A percentile compares a stretch with the other conserved stretches of the same genome.
phyloP scores from a whole-genome alignment of 2,888 invertebrate genomes.

The Ptilodon capucinus region DNA sequence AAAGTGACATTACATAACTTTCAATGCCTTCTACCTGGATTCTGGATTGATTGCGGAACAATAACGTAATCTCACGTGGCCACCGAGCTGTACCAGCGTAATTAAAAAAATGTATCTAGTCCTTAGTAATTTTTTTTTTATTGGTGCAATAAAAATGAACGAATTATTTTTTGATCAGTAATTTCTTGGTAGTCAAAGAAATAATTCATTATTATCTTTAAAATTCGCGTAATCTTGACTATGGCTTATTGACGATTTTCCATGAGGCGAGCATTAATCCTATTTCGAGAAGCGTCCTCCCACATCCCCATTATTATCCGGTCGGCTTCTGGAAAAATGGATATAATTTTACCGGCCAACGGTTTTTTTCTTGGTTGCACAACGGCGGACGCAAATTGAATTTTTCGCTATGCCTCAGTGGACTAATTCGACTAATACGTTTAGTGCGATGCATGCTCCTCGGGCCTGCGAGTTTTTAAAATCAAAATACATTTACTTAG shows the following conservation, averaged over 20 bases:
- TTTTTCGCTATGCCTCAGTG: slow-evolving; percentile 75
- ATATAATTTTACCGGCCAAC: slow-evolving; percentile 70
- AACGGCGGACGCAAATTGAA: slow-evolving; percentile 74
- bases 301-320: slow-evolving; percentile 57
- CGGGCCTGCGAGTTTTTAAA: slow-evolving; percentile 17
- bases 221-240: slow-evolving; percentile 17
- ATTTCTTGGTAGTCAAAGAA: too few species aligned
- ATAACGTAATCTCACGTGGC: too few species aligned
- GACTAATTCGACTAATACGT: slow-evolving; percentile 78
- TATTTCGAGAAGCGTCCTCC: slow-evolving; percentile 64
- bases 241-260: slow-evolving; percentile 54
- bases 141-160: too few species aligned
- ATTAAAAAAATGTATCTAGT: too few species aligned
- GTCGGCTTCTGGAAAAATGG: slow-evolving; percentile 64
- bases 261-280: slow-evolving; percentile 67
- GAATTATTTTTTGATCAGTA: too few species aligned
- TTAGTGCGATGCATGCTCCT: slow-evolving; percentile 68
- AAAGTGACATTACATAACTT: too few species aligned
- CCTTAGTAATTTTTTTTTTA: too few species aligned
- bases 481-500: too few species aligned
- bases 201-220: slow-evolving; percentile 4
- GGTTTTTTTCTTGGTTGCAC: slow-evolving; percentile 57
- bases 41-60: too few species aligned
- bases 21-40: too few species aligned
- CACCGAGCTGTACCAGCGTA: too few species aligned